These are phyloP conservation scores for Drosophila pseudoobscura DNA, from an alignment of 1,140 invertebrate genomes.

Conservation along the genomic window DNA sequence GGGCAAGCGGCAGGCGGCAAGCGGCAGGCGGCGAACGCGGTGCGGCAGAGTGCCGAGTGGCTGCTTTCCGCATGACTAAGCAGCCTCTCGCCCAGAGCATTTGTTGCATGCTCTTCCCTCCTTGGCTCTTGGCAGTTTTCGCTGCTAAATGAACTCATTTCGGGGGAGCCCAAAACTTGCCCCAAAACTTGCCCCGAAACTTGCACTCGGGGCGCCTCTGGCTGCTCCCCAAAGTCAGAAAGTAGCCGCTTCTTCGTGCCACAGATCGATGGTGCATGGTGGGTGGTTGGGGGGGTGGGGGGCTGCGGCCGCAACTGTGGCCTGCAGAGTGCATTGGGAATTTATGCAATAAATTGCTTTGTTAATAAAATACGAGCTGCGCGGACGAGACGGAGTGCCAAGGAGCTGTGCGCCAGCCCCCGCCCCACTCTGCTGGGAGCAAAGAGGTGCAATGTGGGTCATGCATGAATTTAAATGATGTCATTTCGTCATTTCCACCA, in stretches of 20 bases:
- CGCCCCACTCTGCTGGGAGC: background rate
- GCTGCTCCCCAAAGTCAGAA: too few relatives aligned
- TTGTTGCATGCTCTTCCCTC: slow-evolving; percentile 34
- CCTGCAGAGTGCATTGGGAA: slow-evolving; percentile 54
- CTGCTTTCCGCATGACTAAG: slow-evolving; percentile 11
- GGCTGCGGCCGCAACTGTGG: slow-evolving; percentile 44
- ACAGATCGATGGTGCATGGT: slow-evolving; percentile 33
- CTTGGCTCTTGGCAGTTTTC: slow-evolving; percentile 4
- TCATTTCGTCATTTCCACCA: slow-evolving; percentile 59
- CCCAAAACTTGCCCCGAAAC: slow-evolving; percentile 15
- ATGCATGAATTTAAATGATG: slow-evolving; percentile 81
- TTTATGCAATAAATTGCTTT: slow-evolving; percentile 80
- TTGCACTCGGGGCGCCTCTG: slow-evolving; percentile 28
- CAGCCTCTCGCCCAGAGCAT: slow-evolving; percentile 20
- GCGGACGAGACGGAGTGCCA: slow-evolving; percentile 16
- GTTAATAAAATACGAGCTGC: slow-evolving; percentile 69
- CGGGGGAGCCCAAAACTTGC: slow-evolving; percentile 6
- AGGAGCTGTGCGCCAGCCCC: slow-evolving; percentile 30
- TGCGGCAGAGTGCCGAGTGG: too few relatives aligned
- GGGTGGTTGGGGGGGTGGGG: too few relatives aligned
- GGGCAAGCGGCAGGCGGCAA: slow-evolving; percentile 33
- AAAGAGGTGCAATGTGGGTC: slow-evolving; percentile 61
- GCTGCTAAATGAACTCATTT: slow-evolving; percentile 30
- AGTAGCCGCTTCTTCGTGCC: too few relatives aligned
- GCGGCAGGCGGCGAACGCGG: background rate